Conservation (phyloP, 2,797 vertebrate genomes). For the Remorina albescens region DNA sequence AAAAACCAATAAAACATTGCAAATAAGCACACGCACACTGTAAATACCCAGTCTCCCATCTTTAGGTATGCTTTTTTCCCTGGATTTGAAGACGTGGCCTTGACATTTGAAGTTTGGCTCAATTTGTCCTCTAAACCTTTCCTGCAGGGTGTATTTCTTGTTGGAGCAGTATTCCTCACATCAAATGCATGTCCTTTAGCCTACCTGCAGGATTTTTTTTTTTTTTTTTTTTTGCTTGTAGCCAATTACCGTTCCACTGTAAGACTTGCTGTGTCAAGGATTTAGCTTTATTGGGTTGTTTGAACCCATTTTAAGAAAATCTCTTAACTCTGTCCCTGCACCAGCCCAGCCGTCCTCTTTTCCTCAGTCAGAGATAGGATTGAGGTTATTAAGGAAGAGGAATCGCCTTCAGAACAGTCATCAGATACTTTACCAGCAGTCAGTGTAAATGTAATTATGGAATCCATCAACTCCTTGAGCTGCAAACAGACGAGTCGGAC, state of each 20-base stretch:
- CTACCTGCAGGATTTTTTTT: slow-evolving; percentile 64
- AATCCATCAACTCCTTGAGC: slow-evolving; percentile 58
- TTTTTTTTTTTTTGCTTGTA: slow-evolving; percentile 50
- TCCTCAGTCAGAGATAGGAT: slow-evolving; percentile 31
- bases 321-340: slow-evolving; percentile 24
- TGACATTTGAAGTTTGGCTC: slow-evolving; percentile 52
- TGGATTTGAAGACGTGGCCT: slow-evolving; percentile 39
- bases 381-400: slow-evolving; percentile 55
- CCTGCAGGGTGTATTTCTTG: slow-evolving; percentile 46
- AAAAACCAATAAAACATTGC: slow-evolving; percentile 3
- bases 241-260: slow-evolving; percentile 50
- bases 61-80: slow-evolving; percentile 20
- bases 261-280: slow-evolving; percentile 48
- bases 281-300: slow-evolving; percentile 55
- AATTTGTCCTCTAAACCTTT: slow-evolving; percentile 48
- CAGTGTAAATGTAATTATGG: slow-evolving; percentile 52
- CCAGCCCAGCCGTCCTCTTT: slow-evolving; percentile 13
- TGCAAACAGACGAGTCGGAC: slow-evolving; percentile 48
- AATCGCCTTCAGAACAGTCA: slow-evolving; percentile 44
- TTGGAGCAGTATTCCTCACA: slow-evolving; percentile 40
- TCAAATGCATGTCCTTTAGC: slow-evolving; percentile 50
- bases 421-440: slow-evolving; percentile 44
- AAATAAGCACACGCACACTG: slow-evolving; percentile 1
- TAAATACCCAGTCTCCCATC: not conserved
- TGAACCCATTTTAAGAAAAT: slow-evolving; percentile 55